Percentiles rank a stretch among this genome's conserved stretches.
Conservation (phyloP, 2,888 invertebrate genomes). For the Oligia strigilis region DNA sequence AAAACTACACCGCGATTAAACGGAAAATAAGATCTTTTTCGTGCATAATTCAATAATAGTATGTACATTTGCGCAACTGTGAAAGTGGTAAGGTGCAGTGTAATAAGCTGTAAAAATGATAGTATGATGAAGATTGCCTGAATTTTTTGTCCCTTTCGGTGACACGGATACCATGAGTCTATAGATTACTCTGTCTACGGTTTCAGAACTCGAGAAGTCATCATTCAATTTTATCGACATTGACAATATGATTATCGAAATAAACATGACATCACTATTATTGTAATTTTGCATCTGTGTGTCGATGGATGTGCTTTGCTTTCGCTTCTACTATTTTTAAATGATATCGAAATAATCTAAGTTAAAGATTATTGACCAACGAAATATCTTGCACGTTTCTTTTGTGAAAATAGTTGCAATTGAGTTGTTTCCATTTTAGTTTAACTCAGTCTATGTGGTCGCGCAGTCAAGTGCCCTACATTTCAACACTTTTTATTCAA, state of each 20-base stretch:
- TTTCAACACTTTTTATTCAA: slow-evolving; percentile 83
- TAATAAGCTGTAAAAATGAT: too few relatives aligned
- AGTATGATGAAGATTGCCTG: too few relatives aligned
- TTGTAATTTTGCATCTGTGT: slow-evolving; percentile 59
- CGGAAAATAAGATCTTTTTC: too few relatives aligned
- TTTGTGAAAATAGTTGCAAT: slow-evolving; percentile 33
- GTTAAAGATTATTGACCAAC: slow-evolving; percentile 34
- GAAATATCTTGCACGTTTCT: slow-evolving; percentile 30
- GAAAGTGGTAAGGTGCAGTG: too few relatives aligned
- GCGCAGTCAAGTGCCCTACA: slow-evolving; percentile 82
- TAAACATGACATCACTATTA: slow-evolving; percentile 34
- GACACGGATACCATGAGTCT: too few relatives aligned
- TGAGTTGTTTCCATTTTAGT: slow-evolving; percentile 40
- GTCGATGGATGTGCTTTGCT: slow-evolving; percentile 62
- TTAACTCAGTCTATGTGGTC: slow-evolving; percentile 67
- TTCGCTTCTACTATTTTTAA: slow-evolving; percentile 61
- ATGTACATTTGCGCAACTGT: too few relatives aligned
- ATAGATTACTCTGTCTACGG: too few relatives aligned
- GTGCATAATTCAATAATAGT: too few relatives aligned
- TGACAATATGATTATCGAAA: background rate
- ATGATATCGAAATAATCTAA: slow-evolving; percentile 51
- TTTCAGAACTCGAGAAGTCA: too few relatives aligned
- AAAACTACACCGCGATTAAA: too few relatives aligned
- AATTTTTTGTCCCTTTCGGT: too few relatives aligned
- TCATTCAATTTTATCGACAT: slow-evolving; percentile 28